Evolutionary conservation across 2,113 vertebrate genomes (phyloP).

Genomic region (Macrotus californicus): DNA sequence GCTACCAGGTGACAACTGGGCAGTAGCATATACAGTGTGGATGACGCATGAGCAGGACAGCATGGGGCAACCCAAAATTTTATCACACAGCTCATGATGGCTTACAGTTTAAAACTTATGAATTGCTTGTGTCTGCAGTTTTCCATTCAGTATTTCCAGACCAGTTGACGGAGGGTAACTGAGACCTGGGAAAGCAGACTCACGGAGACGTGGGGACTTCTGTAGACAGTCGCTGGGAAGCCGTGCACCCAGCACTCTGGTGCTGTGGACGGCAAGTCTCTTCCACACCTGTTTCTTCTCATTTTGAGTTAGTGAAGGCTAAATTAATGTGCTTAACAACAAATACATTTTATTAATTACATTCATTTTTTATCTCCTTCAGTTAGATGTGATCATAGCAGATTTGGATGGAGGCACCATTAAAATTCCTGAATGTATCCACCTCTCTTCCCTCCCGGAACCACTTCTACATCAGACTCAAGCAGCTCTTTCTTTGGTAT

Average conservation of each 20-base stretch:
- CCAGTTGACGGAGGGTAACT: neutral
- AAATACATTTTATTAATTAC: slow-evolving; percentile 15
- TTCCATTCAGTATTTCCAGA: neutral
- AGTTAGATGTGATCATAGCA: slow-evolving; percentile 98
- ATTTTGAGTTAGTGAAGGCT: slow-evolving; percentile 1
- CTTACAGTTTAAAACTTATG: neutral
- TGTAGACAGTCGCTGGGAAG: neutral
- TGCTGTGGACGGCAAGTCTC: neutral
- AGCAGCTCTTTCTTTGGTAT: slow-evolving; percentile 90
- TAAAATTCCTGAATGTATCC: slow-evolving; percentile 98
- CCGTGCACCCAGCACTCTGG: neutral
- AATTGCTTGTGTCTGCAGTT: neutral
- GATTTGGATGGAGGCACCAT: slow-evolving; percentile 99
- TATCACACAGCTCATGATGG: neutral
- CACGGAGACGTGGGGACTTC: neutral
- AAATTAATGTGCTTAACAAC: slow-evolving; percentile 21
- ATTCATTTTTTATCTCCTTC: slow-evolving; percentile 60
- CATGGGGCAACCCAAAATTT: neutral
- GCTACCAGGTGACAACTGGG: neutral
- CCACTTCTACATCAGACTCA: slow-evolving; percentile 93
- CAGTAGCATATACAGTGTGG: neutral
- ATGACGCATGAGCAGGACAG: neutral
- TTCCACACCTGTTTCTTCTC: neutral
- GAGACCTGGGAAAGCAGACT: neutral
- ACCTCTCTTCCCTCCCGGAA: slow-evolving; percentile 94